A percentile compares a stretch with the other conserved stretches of the same genome.
phyloP scores from a whole-genome alignment of 2,888 invertebrate genomes.

The Temnothorax unifasciatus region DNA sequence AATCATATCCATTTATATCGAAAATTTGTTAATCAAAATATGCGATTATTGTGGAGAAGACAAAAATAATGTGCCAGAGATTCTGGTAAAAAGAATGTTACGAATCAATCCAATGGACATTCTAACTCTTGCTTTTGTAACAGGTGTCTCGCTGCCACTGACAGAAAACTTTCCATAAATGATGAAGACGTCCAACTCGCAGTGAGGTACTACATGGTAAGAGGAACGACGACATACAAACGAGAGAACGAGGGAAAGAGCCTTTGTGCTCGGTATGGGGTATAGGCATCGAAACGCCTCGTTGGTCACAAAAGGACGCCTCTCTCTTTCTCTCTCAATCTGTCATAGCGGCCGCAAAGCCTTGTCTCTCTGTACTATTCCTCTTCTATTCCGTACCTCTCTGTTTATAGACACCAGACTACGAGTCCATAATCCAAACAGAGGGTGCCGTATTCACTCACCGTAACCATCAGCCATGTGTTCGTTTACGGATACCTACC shows the following conservation, averaged over 20 bases:
- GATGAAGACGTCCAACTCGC: slow-evolving; percentile 59
- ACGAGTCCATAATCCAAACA: slow-evolving; percentile 83
- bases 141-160: slow-evolving; percentile 59
- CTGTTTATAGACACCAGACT: slow-evolving; percentile 82
- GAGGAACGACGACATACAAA: slow-evolving; percentile 54
- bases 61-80: not conserved
- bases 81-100: not conserved
- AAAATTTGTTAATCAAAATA: not conserved
- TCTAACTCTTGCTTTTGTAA: slow-evolving; percentile 28
- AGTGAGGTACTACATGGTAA: slow-evolving; percentile 37
- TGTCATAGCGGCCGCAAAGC: slow-evolving; percentile 79
- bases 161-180: slow-evolving; percentile 61
- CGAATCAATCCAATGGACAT: not conserved
- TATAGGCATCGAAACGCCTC: slow-evolving; percentile 81
- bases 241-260: slow-evolving; percentile 72
- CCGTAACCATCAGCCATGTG: slow-evolving; percentile 84
- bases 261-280: slow-evolving; percentile 68
- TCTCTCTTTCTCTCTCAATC: slow-evolving; percentile 75
- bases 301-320: slow-evolving; percentile 81
- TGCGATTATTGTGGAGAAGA: not conserved
- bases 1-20: not conserved
- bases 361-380: slow-evolving; percentile 60
- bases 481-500: slow-evolving; percentile 69
- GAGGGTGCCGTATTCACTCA: slow-evolving; percentile 82
- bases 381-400: slow-evolving; percentile 67